phyloP scores from a whole-genome alignment of 1,140 invertebrate genomes.

The Orchesella cincta region DNA sequence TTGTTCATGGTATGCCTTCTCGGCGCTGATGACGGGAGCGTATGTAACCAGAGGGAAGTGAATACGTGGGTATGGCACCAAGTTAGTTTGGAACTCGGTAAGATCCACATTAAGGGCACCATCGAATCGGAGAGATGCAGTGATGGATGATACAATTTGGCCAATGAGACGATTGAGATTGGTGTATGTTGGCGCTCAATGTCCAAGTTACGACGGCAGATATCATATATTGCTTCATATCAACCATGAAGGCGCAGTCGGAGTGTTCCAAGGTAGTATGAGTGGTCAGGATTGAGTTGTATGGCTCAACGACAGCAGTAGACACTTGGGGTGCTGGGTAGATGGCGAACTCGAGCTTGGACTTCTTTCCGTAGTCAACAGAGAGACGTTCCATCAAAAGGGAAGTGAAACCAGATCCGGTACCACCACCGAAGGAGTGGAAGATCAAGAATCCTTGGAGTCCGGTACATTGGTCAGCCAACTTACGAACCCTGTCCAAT shows the following conservation, averaged over 20 bases:
- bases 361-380: constrained; percentile 63
- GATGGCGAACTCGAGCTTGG: constrained; percentile 64
- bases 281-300: constrained; percentile 78
- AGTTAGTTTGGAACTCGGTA: constrained; percentile 60
- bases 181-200: constrained; percentile 64
- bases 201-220: constrained; percentile 66
- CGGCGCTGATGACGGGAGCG: constrained; percentile 74
- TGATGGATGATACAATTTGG: constrained; percentile 65
- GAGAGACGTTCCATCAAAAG: constrained; percentile 60
- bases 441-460: constrained; percentile 63
- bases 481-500: constrained; percentile 56
- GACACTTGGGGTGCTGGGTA: constrained; percentile 64
- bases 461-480: constrained; percentile 60
- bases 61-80: constrained; percentile 48
- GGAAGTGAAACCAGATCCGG: constrained; percentile 62
- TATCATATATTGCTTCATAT: constrained; percentile 80
- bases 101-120: constrained; percentile 66
- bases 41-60: constrained; percentile 76
- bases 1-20: constrained; percentile 84
- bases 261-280: constrained; percentile 75
- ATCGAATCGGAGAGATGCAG: constrained; percentile 66
- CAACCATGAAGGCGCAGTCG: constrained; percentile 80
- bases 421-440: constrained; percentile 62
- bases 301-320: constrained; percentile 83
- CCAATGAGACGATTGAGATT: constrained; percentile 63